These are phyloP conservation scores for Leptinotarsa undecemlineata DNA, from an alignment of 1,140 invertebrate genomes.

Conservation along the genomic window DNA sequence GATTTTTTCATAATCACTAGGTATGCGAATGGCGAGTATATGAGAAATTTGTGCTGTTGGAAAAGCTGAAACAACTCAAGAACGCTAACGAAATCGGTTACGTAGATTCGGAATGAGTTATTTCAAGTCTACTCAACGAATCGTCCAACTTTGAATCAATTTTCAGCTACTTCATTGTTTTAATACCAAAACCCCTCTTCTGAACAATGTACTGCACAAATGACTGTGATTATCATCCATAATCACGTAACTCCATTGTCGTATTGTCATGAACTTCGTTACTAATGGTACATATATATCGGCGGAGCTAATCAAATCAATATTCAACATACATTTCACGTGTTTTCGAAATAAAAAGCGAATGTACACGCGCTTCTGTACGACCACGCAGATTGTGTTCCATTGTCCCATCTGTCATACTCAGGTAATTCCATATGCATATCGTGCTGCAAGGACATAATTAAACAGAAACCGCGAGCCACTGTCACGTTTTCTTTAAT, in stretches of 20 bases:
- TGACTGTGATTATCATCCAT: not conserved
- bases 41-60: too few species aligned
- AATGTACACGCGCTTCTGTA: constrained; percentile 27
- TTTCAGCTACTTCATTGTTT: too few species aligned
- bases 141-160: too few species aligned
- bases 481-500: constrained; percentile 38
- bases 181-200: too few species aligned
- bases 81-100: too few species aligned
- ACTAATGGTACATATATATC: not conserved
- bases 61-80: too few species aligned
- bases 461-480: constrained; percentile 29
- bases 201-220: too few species aligned
- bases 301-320: constrained; percentile 4
- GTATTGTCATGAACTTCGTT: not conserved
- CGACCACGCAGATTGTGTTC: constrained; percentile 41
- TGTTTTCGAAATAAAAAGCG: constrained; percentile 4
- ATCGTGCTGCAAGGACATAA: constrained; percentile 36
- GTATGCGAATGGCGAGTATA: too few species aligned
- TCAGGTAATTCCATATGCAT: constrained; percentile 43
- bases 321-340: constrained; percentile 10
- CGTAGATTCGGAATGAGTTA: too few species aligned
- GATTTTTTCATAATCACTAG: too few species aligned
- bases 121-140: too few species aligned
- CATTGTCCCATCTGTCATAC: constrained; percentile 47
- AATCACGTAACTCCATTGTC: not conserved